Evolutionary conservation across 2,113 vertebrate species (phyloP).

Genomic region (Panthera tigris): DNA sequence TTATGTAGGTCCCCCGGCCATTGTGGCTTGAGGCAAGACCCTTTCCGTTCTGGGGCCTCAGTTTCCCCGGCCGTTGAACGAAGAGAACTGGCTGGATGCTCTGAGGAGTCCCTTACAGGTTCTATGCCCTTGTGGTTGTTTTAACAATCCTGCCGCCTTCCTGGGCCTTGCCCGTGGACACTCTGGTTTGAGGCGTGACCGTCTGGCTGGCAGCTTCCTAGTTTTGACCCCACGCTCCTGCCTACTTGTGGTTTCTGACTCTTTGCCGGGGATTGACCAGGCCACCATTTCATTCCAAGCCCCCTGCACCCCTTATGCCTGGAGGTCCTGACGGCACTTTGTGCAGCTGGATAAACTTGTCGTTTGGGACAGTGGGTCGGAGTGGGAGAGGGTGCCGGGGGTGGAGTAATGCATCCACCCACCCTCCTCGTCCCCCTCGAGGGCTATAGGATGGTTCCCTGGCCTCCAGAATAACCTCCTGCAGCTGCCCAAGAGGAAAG

Average conservation of each 20-base stretch:
- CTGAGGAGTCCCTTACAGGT: not conserved
- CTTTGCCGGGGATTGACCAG: not conserved
- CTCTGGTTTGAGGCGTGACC: not conserved
- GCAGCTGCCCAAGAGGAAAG: not conserved
- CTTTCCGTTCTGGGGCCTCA: not conserved
- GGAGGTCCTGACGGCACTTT: not conserved
- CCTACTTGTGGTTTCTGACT: not conserved
- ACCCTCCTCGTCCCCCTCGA: fast-evolving
- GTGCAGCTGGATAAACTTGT: not conserved
- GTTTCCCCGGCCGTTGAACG: not conserved
- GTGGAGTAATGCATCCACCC: not conserved
- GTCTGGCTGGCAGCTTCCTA: not conserved
- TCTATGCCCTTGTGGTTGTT: not conserved
- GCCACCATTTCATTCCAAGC: not conserved
- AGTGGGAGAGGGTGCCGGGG: not conserved
- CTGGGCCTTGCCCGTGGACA: not conserved
- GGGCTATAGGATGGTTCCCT: not conserved
- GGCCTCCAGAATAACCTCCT: not conserved
- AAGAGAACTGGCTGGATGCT: not conserved
- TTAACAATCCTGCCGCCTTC: not conserved
- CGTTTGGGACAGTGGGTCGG: not conserved
- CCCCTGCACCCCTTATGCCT: not conserved
- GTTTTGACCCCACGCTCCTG: not conserved
- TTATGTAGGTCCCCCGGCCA: not conserved
- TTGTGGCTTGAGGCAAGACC: not conserved